Evolutionary conservation across 2,797 vertebrate species (phyloP).

Genomic region (Thamnophis elegans): DNA sequence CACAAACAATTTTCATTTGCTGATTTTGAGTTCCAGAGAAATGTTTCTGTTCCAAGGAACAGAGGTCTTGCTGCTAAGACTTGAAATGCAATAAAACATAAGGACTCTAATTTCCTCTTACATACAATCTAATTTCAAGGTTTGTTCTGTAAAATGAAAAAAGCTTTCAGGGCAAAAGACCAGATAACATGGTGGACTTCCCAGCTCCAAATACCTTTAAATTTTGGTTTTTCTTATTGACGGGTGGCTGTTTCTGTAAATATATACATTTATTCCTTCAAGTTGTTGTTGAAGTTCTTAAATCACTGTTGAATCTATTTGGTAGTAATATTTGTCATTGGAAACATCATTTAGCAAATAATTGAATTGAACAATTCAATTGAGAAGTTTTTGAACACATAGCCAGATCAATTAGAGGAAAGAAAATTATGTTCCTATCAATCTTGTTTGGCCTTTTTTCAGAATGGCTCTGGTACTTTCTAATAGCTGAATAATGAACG

Average conservation of each 20-base stretch:
- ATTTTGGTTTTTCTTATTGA: neutral
- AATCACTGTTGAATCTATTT: neutral
- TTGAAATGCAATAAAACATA: neutral
- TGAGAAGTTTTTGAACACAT: neutral
- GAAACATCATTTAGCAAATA: neutral
- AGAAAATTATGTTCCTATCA: neutral
- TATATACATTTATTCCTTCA: neutral
- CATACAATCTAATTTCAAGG: neutral
- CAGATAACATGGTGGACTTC: neutral
- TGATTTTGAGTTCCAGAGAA: conserved; percentile 27
- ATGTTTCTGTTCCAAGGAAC: conserved; percentile 1
- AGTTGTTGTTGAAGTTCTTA: neutral
- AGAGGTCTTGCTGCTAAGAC: neutral
- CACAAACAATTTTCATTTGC: conserved; percentile 43
- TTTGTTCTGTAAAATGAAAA: neutral
- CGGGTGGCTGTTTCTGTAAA: neutral
- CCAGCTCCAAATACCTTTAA: neutral
- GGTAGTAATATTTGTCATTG: neutral
- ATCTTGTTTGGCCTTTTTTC: neutral
- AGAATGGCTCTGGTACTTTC: neutral
- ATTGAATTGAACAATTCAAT: neutral
- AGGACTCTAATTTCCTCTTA: neutral
- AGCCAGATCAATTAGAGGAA: conserved; percentile 1
- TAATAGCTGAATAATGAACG: neutral
- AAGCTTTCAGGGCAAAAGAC: neutral